Evolutionary conservation across 2,888 invertebrate genomes (phyloP).

Genomic region (Busseola fusca): DNA sequence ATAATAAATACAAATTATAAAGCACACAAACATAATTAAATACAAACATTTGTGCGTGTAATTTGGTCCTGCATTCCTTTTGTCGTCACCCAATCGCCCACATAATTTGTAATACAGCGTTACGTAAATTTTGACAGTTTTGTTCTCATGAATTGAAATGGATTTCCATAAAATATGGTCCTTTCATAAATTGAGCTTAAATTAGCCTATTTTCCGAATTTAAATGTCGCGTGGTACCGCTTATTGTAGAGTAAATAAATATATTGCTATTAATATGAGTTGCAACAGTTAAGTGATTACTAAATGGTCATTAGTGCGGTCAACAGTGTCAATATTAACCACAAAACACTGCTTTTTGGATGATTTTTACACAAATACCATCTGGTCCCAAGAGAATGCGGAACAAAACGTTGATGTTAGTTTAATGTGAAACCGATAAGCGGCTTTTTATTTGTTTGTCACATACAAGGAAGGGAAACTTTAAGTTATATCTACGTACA

Average conservation of each 20-base stretch:
- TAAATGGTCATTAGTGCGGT: not conserved
- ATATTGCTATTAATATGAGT: constrained; percentile 17
- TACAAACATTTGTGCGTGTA: constrained; percentile 29
- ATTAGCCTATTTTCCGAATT: constrained; percentile 29
- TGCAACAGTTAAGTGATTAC: not conserved
- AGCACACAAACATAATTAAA: constrained; percentile 1
- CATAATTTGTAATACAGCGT: constrained; percentile 29
- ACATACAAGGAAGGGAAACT: constrained; percentile 8
- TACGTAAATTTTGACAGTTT: constrained; percentile 29
- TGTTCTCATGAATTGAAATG: constrained; percentile 37
- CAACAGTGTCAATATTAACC: not conserved
- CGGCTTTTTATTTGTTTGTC: constrained; percentile 41
- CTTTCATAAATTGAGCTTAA: constrained; percentile 25
- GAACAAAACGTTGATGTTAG: constrained; percentile 37
- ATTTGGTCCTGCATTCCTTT: constrained; percentile 29
- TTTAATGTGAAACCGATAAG: constrained; percentile 52
- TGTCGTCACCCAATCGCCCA: constrained; percentile 21
- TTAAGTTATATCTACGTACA: constrained; percentile 6
- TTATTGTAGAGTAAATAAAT: constrained; percentile 33
- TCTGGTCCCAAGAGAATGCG: constrained; percentile 11
- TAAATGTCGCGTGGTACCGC: constrained; percentile 5
- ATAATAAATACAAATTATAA: constrained; percentile 22
- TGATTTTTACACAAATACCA: constrained; percentile 3
- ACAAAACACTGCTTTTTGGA: not conserved
- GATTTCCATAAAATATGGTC: constrained; percentile 56